Evolutionary conservation across 2,888 invertebrate genomes (phyloP).

Genomic region (Caenorhabditis sp.): DNA sequence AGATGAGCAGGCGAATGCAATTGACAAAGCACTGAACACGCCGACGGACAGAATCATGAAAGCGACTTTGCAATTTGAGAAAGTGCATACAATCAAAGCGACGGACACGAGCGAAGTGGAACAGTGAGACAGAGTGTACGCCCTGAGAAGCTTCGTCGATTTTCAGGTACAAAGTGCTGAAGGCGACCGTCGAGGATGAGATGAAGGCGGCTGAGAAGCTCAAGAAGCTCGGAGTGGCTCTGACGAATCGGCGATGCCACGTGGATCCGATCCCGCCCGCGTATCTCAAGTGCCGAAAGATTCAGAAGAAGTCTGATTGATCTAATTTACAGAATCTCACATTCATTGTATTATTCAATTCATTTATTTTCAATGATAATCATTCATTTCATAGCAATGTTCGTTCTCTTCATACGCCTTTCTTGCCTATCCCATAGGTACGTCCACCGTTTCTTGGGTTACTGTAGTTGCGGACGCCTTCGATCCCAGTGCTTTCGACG

Average conservation of each 20-base stretch:
- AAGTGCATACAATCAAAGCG: constrained; percentile 24
- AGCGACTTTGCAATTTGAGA: constrained; percentile 27
- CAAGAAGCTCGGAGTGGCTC: constrained; percentile 26
- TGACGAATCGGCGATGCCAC: constrained; percentile 7
- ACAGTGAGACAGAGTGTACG: background rate
- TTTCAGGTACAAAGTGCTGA: constrained; percentile 29
- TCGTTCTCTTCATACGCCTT: background rate
- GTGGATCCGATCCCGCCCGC: constrained; percentile 54
- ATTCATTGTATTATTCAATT: background rate
- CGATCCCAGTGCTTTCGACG: background rate
- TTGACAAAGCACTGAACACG: constrained; percentile 48
- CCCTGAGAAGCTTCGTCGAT: background rate
- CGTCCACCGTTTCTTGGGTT: too few relatives aligned
- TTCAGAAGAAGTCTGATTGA: constrained; percentile 10
- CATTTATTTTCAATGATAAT: too few relatives aligned
- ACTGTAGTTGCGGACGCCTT: background rate
- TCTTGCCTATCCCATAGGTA: too few relatives aligned
- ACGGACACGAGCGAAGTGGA: constrained; percentile 10
- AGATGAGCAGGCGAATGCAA: constrained; percentile 26
- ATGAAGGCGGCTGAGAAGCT: constrained; percentile 35
- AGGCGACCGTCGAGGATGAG: constrained; percentile 33
- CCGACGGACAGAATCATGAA: constrained; percentile 43
- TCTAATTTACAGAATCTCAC: too few relatives aligned
- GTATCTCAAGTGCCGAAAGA: constrained; percentile 35
- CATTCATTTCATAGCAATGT: too few relatives aligned